phyloP scores from a whole-genome alignment of 2,797 vertebrate species.

The Oreonectes daqikongensis region DNA sequence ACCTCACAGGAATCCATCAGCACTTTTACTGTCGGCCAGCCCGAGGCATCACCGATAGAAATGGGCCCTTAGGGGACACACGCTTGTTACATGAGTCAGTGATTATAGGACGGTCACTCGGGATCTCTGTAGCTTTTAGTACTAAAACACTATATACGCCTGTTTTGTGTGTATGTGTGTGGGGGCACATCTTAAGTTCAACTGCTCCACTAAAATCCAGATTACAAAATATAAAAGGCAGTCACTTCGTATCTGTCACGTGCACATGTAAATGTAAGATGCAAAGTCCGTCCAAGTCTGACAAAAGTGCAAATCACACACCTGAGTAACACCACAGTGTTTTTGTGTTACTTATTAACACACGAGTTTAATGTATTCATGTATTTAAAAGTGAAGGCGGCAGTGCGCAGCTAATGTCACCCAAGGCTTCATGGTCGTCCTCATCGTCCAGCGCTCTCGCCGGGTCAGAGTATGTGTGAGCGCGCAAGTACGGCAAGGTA shows the following conservation, averaged over 20 bases:
- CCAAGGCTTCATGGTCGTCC: slow-evolving; percentile 11
- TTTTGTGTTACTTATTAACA: slow-evolving; percentile 26
- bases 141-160: background rate
- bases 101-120: slow-evolving; percentile 20
- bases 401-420: slow-evolving; percentile 8
- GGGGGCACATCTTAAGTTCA: background rate
- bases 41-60: slow-evolving; percentile 8
- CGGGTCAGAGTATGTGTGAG: slow-evolving; percentile 31
- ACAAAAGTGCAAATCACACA: slow-evolving; percentile 13
- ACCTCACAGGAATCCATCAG: slow-evolving; percentile 41
- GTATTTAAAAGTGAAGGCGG: background rate
- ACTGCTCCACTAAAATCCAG: background rate
- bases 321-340: background rate
- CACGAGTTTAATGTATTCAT: slow-evolving; percentile 15
- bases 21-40: slow-evolving; percentile 2
- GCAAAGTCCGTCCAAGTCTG: slow-evolving; percentile 2
- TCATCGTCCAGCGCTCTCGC: slow-evolving; percentile 1
- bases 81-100: slow-evolving; percentile 19
- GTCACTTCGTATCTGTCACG: too few relatives aligned
- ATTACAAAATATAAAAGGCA: background rate
- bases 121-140: slow-evolving; percentile 32
- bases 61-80: slow-evolving; percentile 21
- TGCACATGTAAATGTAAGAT: too few relatives aligned
- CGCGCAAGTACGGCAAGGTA: slow-evolving; percentile 35
- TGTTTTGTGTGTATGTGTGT: background rate